These are phyloP conservation scores for Brachionus manjavacas DNA, from an alignment of 1,140 invertebrate species.

Conservation along the genomic window DNA sequence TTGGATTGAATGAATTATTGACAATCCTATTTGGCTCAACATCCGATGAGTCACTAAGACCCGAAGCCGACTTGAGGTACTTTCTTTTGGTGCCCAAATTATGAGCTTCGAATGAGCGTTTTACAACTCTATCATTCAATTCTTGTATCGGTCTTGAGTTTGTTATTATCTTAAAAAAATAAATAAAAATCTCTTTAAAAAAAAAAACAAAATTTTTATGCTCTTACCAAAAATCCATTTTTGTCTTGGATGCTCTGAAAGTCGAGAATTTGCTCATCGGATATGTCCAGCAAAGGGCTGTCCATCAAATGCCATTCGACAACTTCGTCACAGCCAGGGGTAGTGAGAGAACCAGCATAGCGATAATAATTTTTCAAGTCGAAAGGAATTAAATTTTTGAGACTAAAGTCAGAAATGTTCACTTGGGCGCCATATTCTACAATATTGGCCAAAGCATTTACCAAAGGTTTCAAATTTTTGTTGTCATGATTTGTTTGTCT, in stretches of 20 bases:
- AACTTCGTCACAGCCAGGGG: conserved; percentile 78
- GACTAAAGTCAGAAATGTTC: not conserved
- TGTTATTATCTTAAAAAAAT: not conserved
- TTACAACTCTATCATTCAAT: not conserved
- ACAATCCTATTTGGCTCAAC: not conserved
- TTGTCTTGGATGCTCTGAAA: conserved; percentile 24
- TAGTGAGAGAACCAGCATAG: conserved; percentile 80
- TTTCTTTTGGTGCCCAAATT: not conserved
- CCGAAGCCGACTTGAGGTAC: not conserved
- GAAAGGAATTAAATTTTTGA: not conserved
- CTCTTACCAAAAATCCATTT: conserved; percentile 8
- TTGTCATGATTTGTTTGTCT: conserved; percentile 15
- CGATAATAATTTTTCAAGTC: conserved; percentile 56
- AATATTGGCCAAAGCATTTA: not conserved
- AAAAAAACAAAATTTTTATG: not conserved
- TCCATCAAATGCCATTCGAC: conserved; percentile 82
- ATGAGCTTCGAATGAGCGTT: not conserved
- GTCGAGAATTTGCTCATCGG: not conserved
- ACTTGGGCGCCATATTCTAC: not conserved
- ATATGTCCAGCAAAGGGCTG: conserved; percentile 63
- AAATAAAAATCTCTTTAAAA: not conserved
- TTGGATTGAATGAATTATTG: not conserved
- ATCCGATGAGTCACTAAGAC: not conserved
- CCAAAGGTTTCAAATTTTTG: not conserved
- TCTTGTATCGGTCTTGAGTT: conserved; percentile 13